Conservation (phyloP, 2,888 invertebrate species). For the Drosophila kambysellisi region DNA sequence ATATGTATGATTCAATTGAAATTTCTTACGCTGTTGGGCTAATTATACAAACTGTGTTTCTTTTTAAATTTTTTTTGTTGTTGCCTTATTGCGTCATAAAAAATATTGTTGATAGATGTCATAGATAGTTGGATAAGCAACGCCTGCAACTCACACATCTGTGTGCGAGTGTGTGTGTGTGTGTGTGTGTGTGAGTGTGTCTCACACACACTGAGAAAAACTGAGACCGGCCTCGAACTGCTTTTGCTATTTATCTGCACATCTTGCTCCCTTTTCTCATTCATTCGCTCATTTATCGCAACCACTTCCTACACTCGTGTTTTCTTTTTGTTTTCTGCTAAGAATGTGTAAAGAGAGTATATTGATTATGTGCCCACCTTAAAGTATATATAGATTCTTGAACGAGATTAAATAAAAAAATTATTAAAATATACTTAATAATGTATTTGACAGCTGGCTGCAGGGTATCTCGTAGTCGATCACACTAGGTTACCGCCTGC, state of each 20-base stretch:
- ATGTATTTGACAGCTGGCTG: not conserved
- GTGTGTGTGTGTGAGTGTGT: not conserved
- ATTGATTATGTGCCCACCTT: not conserved
- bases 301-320: conserved; percentile 53
- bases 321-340: conserved; percentile 16
- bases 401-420: not conserved
- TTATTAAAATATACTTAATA: not conserved
- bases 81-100: conserved; percentile 71
- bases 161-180: not conserved
- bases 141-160: conserved; percentile 29
- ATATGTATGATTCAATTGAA: conserved; percentile 28
- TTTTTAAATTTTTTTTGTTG: conserved; percentile 8
- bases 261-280: conserved; percentile 11
- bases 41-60: conserved; percentile 57
- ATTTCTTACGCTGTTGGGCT: conserved; percentile 33
- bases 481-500: not conserved
- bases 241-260: conserved; percentile 27
- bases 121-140: conserved; percentile 68
- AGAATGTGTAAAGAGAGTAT: not conserved
- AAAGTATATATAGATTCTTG: not conserved
- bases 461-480: not conserved
- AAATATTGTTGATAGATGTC: conserved; percentile 56
- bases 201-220: conserved; percentile 7
- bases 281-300: conserved; percentile 41
- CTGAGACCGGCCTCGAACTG: conserved; percentile 64